Evolutionary conservation across 2,113 vertebrate genomes (phyloP).

Genomic region (Melanerpes aurifrons): DNA sequence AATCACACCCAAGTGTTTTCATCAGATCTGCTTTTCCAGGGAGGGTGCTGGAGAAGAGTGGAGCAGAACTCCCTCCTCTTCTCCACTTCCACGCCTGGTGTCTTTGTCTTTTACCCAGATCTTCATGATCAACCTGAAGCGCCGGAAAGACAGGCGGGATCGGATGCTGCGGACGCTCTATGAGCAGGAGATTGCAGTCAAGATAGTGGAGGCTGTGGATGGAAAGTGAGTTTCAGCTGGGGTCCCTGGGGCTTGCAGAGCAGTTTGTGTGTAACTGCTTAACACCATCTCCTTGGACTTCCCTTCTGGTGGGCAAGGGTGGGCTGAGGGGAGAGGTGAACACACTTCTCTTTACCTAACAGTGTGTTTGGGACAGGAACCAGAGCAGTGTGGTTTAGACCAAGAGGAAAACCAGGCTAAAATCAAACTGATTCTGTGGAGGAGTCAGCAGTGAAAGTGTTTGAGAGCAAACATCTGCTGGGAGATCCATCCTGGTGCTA

Average conservation of each 20-base stretch:
- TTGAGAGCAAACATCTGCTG: background rate
- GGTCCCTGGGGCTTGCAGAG: background rate
- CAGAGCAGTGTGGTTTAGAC: background rate
- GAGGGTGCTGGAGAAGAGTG: background rate
- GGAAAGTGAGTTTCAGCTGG: constrained; percentile 86
- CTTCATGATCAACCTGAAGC: constrained; percentile 94
- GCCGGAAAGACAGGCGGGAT: constrained; percentile 88
- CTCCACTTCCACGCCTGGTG: background rate
- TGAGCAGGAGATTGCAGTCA: constrained; percentile 84
- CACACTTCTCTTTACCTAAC: background rate
- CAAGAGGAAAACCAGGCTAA: background rate
- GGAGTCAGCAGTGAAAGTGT: background rate
- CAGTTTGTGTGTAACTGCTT: background rate
- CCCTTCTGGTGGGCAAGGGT: background rate
- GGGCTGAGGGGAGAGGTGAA: background rate
- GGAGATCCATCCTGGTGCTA: background rate
- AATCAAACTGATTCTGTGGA: background rate
- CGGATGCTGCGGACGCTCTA: constrained; percentile 89
- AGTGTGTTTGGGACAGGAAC: background rate
- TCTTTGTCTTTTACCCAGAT: constrained; percentile 74
- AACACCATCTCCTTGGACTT: background rate
- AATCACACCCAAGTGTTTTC: background rate
- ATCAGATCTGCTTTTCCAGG: background rate
- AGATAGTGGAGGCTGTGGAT: constrained; percentile 90
- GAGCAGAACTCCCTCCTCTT: background rate